Evolutionary conservation across 2,797 vertebrate genomes (phyloP), one percentile per base, ranked within the genome.

Genomic region (Austrolebias charrua): DNA sequence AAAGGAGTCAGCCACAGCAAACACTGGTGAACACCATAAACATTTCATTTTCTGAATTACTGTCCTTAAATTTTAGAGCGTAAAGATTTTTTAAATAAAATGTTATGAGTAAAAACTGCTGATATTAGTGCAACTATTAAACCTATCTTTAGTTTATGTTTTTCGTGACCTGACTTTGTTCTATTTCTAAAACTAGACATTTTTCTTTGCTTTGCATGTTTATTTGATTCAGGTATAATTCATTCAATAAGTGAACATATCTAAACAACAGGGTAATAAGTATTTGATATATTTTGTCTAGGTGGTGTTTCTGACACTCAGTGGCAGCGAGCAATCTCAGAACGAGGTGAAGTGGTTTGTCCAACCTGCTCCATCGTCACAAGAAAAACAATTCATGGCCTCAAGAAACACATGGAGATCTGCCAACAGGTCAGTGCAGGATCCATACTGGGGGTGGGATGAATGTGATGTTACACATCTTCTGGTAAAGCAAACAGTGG

Each of bases 391-490:
- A 78, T 97, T 6, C 91, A 94, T 4, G 97, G 97, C 48, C 94
- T 98, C 60, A 97, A 96, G 91, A 98, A 98, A 84, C 96, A 99
- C 92, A 96, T 98, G 95, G 96, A 98, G 56, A 96, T 98, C 84
- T 98, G 96, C 87, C 95, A 97, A 81, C 97, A 99, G 92, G 97
- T 99, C 86, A 90, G 92, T 69, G 40, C 9, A 11, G 2, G 5
- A 46, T 28, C 53, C 53, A 74, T 2, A 46, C 24, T n/a, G 20
- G 24, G 29, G 54, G 44, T 2, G 0, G 16, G 3, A 12, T 42
- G 38, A 20, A 29, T 29, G 24, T 20, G 13, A 7, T 60, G 50
- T 62, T 42, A 38, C 28, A 51, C 29, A 51, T 6, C 24, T 15
- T 16, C 15, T 40, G 18, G 44, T 12, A 13, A 13, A 40, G 16